phyloP scores from a whole-genome alignment of 2,797 vertebrate genomes.

The Melanotaenia parkinsoni region DNA sequence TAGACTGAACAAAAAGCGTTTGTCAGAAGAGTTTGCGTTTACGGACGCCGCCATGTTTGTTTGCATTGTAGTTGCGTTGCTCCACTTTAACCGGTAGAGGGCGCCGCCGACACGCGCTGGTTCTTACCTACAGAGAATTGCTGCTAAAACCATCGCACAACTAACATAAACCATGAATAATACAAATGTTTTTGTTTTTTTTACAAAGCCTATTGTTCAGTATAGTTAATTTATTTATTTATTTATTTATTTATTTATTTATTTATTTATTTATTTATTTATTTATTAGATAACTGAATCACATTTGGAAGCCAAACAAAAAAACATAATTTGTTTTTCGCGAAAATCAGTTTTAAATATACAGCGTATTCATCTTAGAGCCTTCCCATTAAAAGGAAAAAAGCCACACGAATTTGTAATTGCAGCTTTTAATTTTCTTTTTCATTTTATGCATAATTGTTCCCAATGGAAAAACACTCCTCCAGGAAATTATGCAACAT shows the following conservation, averaged over 20 bases:
- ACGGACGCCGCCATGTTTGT: conserved; percentile 63
- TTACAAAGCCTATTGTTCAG: background rate
- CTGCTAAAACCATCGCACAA: background rate
- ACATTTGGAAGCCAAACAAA: background rate
- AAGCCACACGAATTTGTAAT: conserved; percentile 26
- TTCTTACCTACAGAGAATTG: too few relatives aligned
- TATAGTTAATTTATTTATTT: background rate
- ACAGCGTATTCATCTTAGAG: too few relatives aligned
- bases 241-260: background rate
- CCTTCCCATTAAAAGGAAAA: background rate
- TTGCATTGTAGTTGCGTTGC: conserved; percentile 25
- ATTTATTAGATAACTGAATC: background rate
- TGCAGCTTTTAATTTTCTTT: conserved; percentile 29
- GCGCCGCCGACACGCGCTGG: conserved; percentile 29
- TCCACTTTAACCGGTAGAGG: conserved; percentile 11
- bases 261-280: background rate
- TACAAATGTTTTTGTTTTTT: background rate
- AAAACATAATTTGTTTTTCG: too few relatives aligned
- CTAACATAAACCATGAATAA: background rate
- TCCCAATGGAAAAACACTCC: conserved; percentile 29
- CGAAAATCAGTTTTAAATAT: too few relatives aligned
- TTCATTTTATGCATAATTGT: conserved; percentile 9
- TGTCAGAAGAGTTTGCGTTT: fast-evolving
- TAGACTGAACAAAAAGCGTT: background rate
- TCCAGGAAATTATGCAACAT: conserved; percentile 5